Conservation (phyloP, 2,888 invertebrate species). For the Spilarctia lutea region DNA sequence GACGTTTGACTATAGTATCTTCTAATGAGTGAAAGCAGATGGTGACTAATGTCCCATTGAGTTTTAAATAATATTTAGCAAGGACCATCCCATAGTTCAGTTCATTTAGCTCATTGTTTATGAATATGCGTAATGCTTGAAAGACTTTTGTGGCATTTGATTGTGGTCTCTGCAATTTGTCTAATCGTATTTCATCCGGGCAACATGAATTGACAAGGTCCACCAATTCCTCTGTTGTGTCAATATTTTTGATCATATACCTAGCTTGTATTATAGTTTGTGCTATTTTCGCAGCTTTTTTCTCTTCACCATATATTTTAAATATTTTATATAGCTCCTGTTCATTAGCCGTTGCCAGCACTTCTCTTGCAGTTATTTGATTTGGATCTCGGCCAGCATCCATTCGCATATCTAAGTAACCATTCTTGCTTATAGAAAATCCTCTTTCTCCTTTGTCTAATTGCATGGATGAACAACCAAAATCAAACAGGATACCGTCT, state of each 20-base stretch:
- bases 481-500: constrained; percentile 96
- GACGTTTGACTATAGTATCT: constrained; percentile 97
- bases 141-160: constrained; percentile 97
- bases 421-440: constrained; percentile 94
- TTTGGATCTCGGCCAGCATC: constrained; percentile 90
- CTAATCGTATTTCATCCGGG: constrained; percentile 85
- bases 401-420: constrained; percentile 98
- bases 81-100: constrained; percentile 94
- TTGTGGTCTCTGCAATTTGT: constrained; percentile 91
- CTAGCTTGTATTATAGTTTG: constrained; percentile 94
- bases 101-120: constrained; percentile 98
- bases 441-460: constrained; percentile 93
- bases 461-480: constrained; percentile 98
- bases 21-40: constrained; percentile 97
- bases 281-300: constrained; percentile 94
- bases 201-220: constrained; percentile 89
- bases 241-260: constrained; percentile 90
- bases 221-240: constrained; percentile 94
- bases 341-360: constrained; percentile 93
- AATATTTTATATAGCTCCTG: constrained; percentile 93
- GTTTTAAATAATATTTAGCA: constrained; percentile 91
- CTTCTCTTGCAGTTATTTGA: constrained; percentile 94
- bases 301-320: constrained; percentile 97
- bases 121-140: constrained; percentile 97
- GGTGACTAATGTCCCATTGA: constrained; percentile 92